Percentiles rank a stretch among this genome's conserved stretches.
Evolutionary conservation across 23 tunicate genomes (phyloP).

Genomic region (Ascidia mentula): DNA sequence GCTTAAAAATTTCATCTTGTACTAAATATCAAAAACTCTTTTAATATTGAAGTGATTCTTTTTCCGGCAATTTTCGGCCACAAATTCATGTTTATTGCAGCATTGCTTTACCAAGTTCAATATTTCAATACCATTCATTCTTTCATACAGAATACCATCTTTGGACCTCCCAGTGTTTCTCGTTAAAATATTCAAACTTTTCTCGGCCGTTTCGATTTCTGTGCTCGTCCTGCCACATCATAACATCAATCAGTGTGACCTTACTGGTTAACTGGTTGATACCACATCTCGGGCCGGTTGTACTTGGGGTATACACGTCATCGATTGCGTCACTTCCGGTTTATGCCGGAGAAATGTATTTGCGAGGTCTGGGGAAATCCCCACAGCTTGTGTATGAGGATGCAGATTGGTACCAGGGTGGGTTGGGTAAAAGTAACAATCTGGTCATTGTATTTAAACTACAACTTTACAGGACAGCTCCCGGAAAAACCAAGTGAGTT

Average conservation of each 20-base stretch:
- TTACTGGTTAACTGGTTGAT: conserved; percentile 31
- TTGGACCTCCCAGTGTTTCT: conserved; percentile 53
- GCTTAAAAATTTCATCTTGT: too few relatives aligned
- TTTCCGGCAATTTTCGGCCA: too few relatives aligned
- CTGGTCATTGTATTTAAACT: neutral
- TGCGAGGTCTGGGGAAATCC: conserved; percentile 25
- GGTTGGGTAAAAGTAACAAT: neutral
- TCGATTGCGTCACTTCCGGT: conserved; percentile 48
- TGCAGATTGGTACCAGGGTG: conserved; percentile 74
- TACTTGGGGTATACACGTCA: conserved; percentile 65
- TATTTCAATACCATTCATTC: too few relatives aligned
- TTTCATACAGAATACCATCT: conserved; percentile 76
- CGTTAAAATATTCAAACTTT: conserved; percentile 74
- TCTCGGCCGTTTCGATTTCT: conserved; percentile 43
- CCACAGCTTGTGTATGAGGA: conserved; percentile 53
- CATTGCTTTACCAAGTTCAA: too few relatives aligned
- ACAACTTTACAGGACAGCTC: neutral
- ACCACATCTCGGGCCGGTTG: conserved; percentile 50
- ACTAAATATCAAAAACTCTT: too few relatives aligned
- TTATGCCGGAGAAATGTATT: conserved; percentile 37
- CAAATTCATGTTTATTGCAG: too few relatives aligned
- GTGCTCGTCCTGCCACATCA: conserved; percentile 41
- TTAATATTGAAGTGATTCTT: too few relatives aligned
- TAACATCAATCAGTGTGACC: conserved; percentile 13
- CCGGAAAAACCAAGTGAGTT: neutral